Conservation (phyloP, 2,888 invertebrate species). For the Clivina fossor region DNA sequence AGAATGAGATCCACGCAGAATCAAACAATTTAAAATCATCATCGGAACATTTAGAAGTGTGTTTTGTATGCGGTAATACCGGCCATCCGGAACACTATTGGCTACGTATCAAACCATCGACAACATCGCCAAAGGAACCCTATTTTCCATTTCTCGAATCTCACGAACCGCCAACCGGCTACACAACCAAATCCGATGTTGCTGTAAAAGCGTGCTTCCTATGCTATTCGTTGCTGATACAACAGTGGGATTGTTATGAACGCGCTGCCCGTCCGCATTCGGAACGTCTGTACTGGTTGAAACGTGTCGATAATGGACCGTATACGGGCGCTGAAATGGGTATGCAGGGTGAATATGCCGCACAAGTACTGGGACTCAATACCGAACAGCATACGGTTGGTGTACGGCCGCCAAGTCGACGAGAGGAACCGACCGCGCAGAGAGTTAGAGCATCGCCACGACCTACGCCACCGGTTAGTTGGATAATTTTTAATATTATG, state of each 20-base stretch:
- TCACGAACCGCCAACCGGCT: slow-evolving; percentile 84
- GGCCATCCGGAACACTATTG: slow-evolving; percentile 65
- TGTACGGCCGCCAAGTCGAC: slow-evolving; percentile 45
- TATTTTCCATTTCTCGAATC: slow-evolving; percentile 91
- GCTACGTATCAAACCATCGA: slow-evolving; percentile 67
- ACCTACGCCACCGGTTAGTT: slow-evolving; percentile 47
- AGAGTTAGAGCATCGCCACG: slow-evolving; percentile 46
- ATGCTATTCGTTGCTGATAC: slow-evolving; percentile 81
- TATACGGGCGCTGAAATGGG: slow-evolving; percentile 88
- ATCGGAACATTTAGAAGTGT: slow-evolving; percentile 50
- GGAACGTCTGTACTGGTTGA: slow-evolving; percentile 90
- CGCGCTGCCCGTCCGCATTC: slow-evolving; percentile 76
- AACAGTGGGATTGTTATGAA: slow-evolving; percentile 93
- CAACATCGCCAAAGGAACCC: slow-evolving; percentile 72
- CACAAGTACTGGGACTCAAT: slow-evolving; percentile 79
- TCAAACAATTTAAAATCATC: slow-evolving; percentile 38
- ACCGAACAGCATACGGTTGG: slow-evolving; percentile 44
- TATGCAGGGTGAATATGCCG: slow-evolving; percentile 84
- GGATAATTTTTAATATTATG: too few relatives aligned
- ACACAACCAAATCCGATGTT: slow-evolving; percentile 53
- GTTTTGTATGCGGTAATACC: slow-evolving; percentile 74
- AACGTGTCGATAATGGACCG: slow-evolving; percentile 85
- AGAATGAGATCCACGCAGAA: slow-evolving; percentile 53
- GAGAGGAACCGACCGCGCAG: slow-evolving; percentile 44
- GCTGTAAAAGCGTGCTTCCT: slow-evolving; percentile 78